Evolutionary conservation across 1,140 invertebrate species (phyloP).

Genomic region (Ceratosolen fusciceps): DNA sequence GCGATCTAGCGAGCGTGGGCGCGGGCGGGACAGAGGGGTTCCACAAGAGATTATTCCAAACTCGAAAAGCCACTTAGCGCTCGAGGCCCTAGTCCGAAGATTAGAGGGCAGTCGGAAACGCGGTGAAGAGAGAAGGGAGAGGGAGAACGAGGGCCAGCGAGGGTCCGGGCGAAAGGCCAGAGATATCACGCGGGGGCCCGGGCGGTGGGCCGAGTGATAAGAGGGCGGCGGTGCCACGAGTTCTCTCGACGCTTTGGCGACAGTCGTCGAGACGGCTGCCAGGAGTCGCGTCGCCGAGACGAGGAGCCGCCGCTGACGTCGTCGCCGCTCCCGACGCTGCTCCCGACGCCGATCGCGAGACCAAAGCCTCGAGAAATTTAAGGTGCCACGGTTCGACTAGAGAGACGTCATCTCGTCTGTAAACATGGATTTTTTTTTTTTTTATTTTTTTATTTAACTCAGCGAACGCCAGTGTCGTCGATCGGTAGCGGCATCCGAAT

Average conservation of each 20-base stretch:
- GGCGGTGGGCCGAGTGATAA: conserved; percentile 54
- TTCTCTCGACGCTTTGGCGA: conserved; percentile 55
- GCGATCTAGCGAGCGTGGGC: neutral
- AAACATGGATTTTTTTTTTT: conserved; percentile 31
- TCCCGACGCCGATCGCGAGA: no score
- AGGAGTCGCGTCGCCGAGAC: conserved; percentile 43
- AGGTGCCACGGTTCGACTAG: neutral
- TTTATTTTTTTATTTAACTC: no score
- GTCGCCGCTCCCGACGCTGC: neutral
- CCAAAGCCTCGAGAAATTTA: conserved; percentile 28
- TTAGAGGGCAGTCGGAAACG: conserved; percentile 58
- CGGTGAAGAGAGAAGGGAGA: neutral
- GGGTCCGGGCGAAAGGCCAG: neutral
- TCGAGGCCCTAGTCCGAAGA: conserved; percentile 52
- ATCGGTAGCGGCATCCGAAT: no score
- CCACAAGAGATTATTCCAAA: conserved; percentile 53
- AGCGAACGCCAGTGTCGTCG: neutral
- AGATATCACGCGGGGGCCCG: conserved; percentile 10
- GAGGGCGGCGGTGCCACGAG: conserved; percentile 50
- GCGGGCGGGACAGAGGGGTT: neutral
- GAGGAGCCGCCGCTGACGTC: conserved; percentile 29
- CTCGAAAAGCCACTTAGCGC: conserved; percentile 67
- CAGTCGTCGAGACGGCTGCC: conserved; percentile 42
- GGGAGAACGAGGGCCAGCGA: neutral
- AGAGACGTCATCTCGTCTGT: conserved; percentile 38